Evolutionary conservation across 2,888 invertebrate species (phyloP), one percentile per base, ranked within the genome.

Genomic region (Nemotelus nigrinus): DNA sequence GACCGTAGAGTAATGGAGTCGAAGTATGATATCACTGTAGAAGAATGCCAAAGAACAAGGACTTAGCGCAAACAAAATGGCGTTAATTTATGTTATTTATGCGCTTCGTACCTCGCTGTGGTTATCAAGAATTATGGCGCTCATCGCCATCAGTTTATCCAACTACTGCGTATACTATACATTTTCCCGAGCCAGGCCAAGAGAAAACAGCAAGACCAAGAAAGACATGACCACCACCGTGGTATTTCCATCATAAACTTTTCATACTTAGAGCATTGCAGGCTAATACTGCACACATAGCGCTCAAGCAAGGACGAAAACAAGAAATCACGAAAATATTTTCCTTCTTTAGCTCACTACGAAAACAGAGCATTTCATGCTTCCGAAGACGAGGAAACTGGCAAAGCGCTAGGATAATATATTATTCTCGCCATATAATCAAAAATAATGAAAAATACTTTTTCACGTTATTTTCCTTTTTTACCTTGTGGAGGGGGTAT

Each of bases 391-490:
- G 48, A 63, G 50, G 63, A 74, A 63, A 60, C 74, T 50, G 45
- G 63, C 60, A 74, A 63, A 74, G 74, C 74, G 60, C 60, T 45
- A 78, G 78, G 78, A 79, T 79, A 79, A 79, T 79, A 79, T 79
- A 78, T 79, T 79, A 79, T 79, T 78, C 79, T 78, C 75, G 77
- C 78, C 77, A 79, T 79, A 79, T 79, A 79, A 79, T 79, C 78
- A 79, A 79, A 79, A 79, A 79, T 79, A 78, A 79, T 79, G 79
- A 79, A 79, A 79, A 79, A 79, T 79, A 79, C 79, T 79, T 79
- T 79, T 79, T 78, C 79, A 79, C 79, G 78, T 79, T 78, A 79
- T 79, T 79, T 79, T 78, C 78, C 68, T 76, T 76, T 76, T 25
- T 76, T 65, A 65, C 65, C n/a, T 76, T 57, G 48, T 70, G 7